These are phyloP conservation scores for Alloscopus bannaensis DNA, from an alignment of 2,888 invertebrate species.

Conservation along the genomic window DNA sequence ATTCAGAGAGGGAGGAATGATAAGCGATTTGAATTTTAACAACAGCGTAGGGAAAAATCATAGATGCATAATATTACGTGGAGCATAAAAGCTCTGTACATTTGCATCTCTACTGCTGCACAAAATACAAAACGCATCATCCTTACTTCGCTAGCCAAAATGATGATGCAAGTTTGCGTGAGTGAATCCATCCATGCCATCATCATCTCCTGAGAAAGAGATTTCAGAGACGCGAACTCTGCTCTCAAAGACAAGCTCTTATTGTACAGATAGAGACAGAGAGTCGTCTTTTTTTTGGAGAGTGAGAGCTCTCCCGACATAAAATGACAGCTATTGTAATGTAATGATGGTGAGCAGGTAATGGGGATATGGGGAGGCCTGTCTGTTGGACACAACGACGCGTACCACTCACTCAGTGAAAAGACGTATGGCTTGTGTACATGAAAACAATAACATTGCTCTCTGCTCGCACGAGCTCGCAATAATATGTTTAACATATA, in stretches of 20 bases:
- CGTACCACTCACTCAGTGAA: no score
- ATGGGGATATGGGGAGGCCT: conserved; percentile 21
- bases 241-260: background rate
- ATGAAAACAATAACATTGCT: no score
- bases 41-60: background rate
- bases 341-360: conserved; percentile 24
- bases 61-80: conserved; percentile 7
- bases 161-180: conserved; percentile 29
- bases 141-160: background rate
- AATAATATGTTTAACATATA: no score
- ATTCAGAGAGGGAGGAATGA: background rate
- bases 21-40: conserved; percentile 16
- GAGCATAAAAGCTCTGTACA: no score
- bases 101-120: background rate
- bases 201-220: background rate
- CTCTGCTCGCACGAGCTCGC: no score
- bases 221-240: background rate
- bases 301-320: conserved; percentile 12
- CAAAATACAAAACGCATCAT: no score
- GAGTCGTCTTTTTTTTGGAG: no score
- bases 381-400: no score
- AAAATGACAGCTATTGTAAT: conserved; percentile 33
- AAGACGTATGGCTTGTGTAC: no score
- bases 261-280: background rate
- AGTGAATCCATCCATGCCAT: conserved; percentile 19